Base-by-base conservation (phyloP, 2,888 invertebrate genomes). In the Polydrusus cervinus region DNA sequence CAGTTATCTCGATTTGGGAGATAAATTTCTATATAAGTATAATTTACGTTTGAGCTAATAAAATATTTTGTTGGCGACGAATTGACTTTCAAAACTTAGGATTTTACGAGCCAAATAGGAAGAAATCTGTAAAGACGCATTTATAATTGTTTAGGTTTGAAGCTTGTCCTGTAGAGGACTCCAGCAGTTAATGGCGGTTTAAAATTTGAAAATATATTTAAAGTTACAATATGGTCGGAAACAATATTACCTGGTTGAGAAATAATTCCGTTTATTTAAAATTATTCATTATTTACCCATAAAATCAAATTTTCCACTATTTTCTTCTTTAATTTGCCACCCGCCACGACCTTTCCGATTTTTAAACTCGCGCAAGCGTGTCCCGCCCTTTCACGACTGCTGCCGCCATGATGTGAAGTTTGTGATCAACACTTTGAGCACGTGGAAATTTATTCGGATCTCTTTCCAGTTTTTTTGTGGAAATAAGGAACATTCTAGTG, bases 361-460 rank as follows among this genome's bases (percentile, higher is more conserved):
- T 64, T 64, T 10, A 47, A 64, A 64, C 11, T 16, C 34, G 34
- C 49, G 47, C 49, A 49, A 49, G 49, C 65, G 65, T 16, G 34
- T 49, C 38, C 49, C 49, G 30, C n/a, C 47, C n/a, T 47, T 38
- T 47, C 43, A 16, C 65, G 47, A 65, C 47, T 16, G 13, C 20
- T 34, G 38, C 81, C 89, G 92, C 92, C 92, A 92, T 92, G 89
- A 92, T 92, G 91, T 88, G 89, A 78, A 75, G 89, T 88, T 88
- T 89, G 57, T 60, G 57, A 89, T 89, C 89, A 89, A 86, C 88
- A 91, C 91, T 90, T 90, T 89, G 89, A 91, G 91, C 91, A 91
- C 92, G 92, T 92, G 92, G 91, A 91, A 85, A 84, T 78, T 80
- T 75, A 72, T 79, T 67, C 74, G 51, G 72, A 60, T 73, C 78